phyloP scores from a whole-genome alignment of 2,113 vertebrate species.

The Stegostoma tigrinum region DNA sequence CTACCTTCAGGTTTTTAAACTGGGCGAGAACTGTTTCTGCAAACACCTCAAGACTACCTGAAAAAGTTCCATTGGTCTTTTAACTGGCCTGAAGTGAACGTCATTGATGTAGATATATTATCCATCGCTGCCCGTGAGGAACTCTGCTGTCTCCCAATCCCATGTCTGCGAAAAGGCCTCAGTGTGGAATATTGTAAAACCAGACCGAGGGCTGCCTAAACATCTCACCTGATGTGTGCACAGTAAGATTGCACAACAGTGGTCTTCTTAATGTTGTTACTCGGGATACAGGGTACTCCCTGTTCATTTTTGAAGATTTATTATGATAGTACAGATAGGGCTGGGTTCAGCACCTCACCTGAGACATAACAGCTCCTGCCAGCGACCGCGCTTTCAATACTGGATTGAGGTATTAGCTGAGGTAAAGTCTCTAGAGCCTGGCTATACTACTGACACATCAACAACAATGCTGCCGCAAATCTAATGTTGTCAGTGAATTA shows the following conservation, averaged over 20 bases:
- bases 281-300: neutral
- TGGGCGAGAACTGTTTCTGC: neutral
- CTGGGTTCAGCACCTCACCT: neutral
- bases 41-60: neutral
- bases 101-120: no score
- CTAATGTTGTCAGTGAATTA: neutral
- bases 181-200: neutral
- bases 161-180: no score
- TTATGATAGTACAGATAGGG: neutral
- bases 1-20: neutral
- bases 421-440: neutral
- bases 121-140: no score
- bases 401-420: neutral
- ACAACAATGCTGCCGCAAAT: neutral
- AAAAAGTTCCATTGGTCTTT: neutral
- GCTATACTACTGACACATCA: neutral
- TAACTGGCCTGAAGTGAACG: neutral
- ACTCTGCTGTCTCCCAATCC: no score
- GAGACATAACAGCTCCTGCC: neutral
- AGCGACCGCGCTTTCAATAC: neutral
- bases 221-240: neutral
- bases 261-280: neutral
- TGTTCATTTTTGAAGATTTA: neutral
- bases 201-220: neutral
- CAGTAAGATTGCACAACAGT: neutral